Evolutionary conservation across 1,140 invertebrate genomes (phyloP).

Genomic region (Diorhabda sublineata): DNA sequence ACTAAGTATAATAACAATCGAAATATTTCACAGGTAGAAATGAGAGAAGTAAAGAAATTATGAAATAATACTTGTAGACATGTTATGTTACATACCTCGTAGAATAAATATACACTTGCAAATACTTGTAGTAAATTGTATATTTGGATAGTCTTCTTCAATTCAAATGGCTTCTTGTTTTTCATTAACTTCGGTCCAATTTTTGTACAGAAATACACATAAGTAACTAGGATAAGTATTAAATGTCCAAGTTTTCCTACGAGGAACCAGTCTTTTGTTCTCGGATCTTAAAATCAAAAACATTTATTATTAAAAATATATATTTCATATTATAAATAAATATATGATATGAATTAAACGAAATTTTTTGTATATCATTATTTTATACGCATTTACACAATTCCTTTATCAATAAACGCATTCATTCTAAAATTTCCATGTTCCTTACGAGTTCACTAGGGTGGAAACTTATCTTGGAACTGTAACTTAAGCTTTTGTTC

Average conservation of each 20-base stretch:
- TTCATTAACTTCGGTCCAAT: constrained; percentile 79
- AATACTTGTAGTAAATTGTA: constrained; percentile 81
- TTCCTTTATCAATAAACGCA: no score
- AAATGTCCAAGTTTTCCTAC: constrained; percentile 76
- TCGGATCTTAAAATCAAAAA: constrained; percentile 64
- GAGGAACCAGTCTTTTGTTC: constrained; percentile 81
- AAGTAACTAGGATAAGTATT: constrained; percentile 65
- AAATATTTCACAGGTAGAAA: no score
- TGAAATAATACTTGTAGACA: not conserved
- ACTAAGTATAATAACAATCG: no score
- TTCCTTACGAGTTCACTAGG: no score
- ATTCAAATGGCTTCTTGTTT: constrained; percentile 74
- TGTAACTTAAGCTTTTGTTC: no score
- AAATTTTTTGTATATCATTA: no score
- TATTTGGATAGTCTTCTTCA: constrained; percentile 69
- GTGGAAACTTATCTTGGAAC: no score
- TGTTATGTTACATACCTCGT: constrained; percentile 54
- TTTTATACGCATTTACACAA: no score
- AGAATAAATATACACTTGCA: constrained; percentile 66
- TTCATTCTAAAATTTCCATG: no score
- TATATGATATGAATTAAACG: no score
- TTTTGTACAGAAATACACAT: constrained; percentile 71
- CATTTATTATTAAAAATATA: not conserved
- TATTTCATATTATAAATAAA: no score
- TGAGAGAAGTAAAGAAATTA: no score